A percentile compares a stretch with the other conserved stretches of the same genome.
Conservation (phyloP, 2,113 vertebrate species). For the Strigops habroptila region DNA sequence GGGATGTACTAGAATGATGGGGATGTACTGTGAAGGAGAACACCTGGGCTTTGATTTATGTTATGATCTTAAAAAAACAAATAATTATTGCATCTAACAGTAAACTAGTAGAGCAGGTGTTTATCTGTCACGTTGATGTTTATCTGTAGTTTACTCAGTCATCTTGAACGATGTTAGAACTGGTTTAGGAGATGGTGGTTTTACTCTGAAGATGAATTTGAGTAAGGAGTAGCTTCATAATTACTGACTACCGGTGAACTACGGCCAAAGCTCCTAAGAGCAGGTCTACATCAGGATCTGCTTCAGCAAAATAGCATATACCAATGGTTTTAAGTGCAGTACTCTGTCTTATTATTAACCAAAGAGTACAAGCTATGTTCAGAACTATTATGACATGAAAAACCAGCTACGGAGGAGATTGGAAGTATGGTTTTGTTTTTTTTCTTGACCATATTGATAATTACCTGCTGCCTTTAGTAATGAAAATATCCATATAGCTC, state of each 20-base stretch:
- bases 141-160: background rate
- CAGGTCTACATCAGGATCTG: background rate
- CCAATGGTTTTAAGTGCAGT: background rate
- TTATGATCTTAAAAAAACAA: background rate
- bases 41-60: fast-evolving
- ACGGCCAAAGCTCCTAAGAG: background rate
- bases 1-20: background rate
- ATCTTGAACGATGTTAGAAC: background rate
- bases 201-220: background rate
- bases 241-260: background rate
- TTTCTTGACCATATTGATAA: background rate
- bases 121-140: background rate
- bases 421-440: background rate
- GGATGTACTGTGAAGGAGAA: background rate
- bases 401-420: background rate
- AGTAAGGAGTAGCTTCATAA: background rate
- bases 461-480: background rate
- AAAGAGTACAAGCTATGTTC: background rate
- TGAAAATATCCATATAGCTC: background rate
- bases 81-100: too few relatives aligned
- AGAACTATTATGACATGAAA: background rate
- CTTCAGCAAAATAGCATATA: background rate
- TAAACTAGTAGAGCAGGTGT: background rate
- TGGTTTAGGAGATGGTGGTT: background rate
- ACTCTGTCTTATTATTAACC: background rate